phyloP scores from a whole-genome alignment of 2,797 vertebrate species.

The Typhlichthys subterraneus region DNA sequence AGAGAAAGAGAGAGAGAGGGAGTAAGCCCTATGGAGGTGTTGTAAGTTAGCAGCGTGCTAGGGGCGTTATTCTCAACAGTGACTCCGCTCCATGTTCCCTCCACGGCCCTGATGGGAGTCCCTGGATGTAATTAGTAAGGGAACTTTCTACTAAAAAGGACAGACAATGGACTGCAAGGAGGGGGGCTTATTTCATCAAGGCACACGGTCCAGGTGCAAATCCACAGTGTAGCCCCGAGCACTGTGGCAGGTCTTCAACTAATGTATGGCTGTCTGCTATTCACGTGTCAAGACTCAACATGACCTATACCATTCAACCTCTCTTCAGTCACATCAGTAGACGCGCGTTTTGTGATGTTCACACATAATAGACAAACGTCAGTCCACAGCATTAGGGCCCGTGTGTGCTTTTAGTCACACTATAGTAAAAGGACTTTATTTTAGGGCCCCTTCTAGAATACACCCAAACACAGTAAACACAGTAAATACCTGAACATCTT shows the following conservation, averaged over 20 bases:
- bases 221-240: conserved; percentile 13
- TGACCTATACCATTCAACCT: no score
- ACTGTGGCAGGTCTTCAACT: conserved; percentile 5
- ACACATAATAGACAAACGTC: no score
- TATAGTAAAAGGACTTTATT: no score
- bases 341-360: no score
- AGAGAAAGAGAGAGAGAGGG: conserved; percentile 6
- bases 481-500: no score
- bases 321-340: no score
- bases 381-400: no score
- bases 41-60: conserved; percentile 5
- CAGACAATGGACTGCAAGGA: conserved; percentile 12
- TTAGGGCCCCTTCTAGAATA: no score
- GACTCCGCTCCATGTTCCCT: conserved; percentile 3
- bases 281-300: no score
- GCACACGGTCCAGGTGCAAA: conserved; percentile 2
- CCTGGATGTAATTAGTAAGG: conserved; percentile 18
- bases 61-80: neutral
- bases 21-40: conserved; percentile 7
- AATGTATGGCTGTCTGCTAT: no score
- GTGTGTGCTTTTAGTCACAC: no score
- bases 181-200: conserved; percentile 21
- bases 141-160: conserved; percentile 23
- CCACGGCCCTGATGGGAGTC: conserved; percentile 1
- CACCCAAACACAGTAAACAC: no score